Evolutionary conservation across 2,888 invertebrate species (phyloP).

Genomic region (Anticlea derivata): DNA sequence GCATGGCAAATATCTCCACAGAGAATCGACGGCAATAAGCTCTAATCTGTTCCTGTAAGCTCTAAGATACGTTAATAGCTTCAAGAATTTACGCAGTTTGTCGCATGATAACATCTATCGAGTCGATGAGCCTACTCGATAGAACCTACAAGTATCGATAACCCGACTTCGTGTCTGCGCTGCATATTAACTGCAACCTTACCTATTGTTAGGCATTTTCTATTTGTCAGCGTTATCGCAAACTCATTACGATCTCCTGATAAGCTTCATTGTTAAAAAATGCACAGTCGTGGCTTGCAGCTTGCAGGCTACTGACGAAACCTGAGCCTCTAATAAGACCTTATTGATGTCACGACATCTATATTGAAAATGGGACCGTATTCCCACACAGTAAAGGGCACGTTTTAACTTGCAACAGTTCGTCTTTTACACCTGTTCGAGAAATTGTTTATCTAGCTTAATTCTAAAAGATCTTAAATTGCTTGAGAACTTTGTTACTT

Average conservation of each 20-base stretch:
- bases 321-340: constrained; percentile 57
- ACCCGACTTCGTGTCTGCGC: constrained; percentile 43
- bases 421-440: constrained; percentile 71
- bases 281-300: constrained; percentile 39
- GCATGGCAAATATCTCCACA: constrained; percentile 12
- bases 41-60: constrained; percentile 27
- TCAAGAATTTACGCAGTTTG: constrained; percentile 52
- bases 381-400: constrained; percentile 41
- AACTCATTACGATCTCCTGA: constrained; percentile 35
- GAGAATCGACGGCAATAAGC: constrained; percentile 23
- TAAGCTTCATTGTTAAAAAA: constrained; percentile 50
- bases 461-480: constrained; percentile 58
- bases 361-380: constrained; percentile 51
- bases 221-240: constrained; percentile 35
- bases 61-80: constrained; percentile 31
- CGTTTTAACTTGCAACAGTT: constrained; percentile 43
- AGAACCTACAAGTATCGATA: constrained; percentile 56
- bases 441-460: constrained; percentile 68
- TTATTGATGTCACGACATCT: constrained; percentile 43
- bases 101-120: constrained; percentile 50
- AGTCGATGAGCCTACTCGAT: constrained; percentile 51
- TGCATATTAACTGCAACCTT: constrained; percentile 53
- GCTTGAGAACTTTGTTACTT: constrained; percentile 51
- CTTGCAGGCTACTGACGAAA: constrained; percentile 58
- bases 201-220: constrained; percentile 57